Percentiles rank a stretch among this genome's conserved stretches.
phyloP scores from a whole-genome alignment of 2,113 vertebrate genomes.

The Junco hyemalis region DNA sequence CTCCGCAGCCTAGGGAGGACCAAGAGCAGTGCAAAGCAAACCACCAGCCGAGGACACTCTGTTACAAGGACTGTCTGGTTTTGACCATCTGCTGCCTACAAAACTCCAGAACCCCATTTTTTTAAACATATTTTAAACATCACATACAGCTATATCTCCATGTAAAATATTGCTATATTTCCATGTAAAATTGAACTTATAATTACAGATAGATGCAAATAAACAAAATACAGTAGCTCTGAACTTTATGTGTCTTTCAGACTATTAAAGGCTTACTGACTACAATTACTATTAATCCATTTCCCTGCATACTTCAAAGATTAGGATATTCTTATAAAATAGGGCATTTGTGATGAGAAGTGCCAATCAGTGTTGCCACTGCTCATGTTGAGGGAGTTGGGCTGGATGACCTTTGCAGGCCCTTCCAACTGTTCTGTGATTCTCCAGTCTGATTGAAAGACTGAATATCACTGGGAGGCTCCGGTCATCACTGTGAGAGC shows the following conservation, averaged over 20 bases:
- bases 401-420: not conserved
- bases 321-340: not conserved
- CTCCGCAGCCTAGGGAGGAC: too few relatives aligned
- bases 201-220: not conserved
- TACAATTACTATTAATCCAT: not conserved
- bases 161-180: too few relatives aligned
- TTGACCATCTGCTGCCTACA: not conserved
- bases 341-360: not conserved
- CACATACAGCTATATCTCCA: not conserved
- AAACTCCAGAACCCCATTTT: not conserved
- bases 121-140: not conserved
- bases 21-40: not conserved
- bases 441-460: not conserved
- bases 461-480: not conserved
- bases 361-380: not conserved
- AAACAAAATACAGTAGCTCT: not conserved
- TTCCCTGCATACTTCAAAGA: not conserved
- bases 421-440: not conserved
- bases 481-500: not conserved
- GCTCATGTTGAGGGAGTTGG: not conserved
- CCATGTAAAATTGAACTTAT: not conserved
- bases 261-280: not conserved
- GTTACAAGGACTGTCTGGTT: not conserved
- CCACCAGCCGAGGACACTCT: too few relatives aligned
- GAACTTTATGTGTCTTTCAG: not conserved